Conservation (phyloP, 1,140 invertebrate species). For the Olivierus martensii region DNA sequence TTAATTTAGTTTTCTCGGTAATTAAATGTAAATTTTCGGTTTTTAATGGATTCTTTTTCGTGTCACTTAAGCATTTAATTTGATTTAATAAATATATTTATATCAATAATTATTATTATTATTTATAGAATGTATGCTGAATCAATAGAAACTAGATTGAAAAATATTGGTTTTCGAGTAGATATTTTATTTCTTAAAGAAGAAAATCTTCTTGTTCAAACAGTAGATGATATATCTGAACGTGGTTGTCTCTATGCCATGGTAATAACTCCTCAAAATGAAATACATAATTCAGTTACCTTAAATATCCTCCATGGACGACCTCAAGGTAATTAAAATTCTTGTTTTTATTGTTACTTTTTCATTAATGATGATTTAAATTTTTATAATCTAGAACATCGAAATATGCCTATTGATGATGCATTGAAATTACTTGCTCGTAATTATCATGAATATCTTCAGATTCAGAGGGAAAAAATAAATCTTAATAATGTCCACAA, state of each 20-base stretch:
- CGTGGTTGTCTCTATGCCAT: constrained; percentile 77
- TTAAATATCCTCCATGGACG: constrained; percentile 79
- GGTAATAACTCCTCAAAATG: constrained; percentile 67
- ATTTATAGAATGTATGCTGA: constrained; percentile 71
- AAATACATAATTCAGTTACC: constrained; percentile 69
- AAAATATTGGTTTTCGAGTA: constrained; percentile 54
- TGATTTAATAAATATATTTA: constrained; percentile 14
- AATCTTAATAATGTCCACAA: not conserved
- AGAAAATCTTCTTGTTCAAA: constrained; percentile 61
- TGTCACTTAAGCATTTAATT: not conserved
- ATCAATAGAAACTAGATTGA: constrained; percentile 67
- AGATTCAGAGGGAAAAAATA: constrained; percentile 1
- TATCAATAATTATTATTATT: constrained; percentile 9
- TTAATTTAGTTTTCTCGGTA: too few relatives aligned
- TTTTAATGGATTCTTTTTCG: not conserved
- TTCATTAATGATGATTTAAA: not conserved
- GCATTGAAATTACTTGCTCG: constrained; percentile 59
- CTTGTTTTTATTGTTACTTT: not conserved
- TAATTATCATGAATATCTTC: constrained; percentile 57
- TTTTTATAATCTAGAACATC: constrained; percentile 49
- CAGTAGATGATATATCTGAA: constrained; percentile 73
- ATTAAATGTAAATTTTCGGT: too few relatives aligned
- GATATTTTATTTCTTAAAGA: constrained; percentile 81
- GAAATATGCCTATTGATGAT: constrained; percentile 89
- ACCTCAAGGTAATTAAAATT: constrained; percentile 54